phyloP scores from a whole-genome alignment of 2,888 invertebrate genomes.

The Pachymerium ferrugineum region DNA sequence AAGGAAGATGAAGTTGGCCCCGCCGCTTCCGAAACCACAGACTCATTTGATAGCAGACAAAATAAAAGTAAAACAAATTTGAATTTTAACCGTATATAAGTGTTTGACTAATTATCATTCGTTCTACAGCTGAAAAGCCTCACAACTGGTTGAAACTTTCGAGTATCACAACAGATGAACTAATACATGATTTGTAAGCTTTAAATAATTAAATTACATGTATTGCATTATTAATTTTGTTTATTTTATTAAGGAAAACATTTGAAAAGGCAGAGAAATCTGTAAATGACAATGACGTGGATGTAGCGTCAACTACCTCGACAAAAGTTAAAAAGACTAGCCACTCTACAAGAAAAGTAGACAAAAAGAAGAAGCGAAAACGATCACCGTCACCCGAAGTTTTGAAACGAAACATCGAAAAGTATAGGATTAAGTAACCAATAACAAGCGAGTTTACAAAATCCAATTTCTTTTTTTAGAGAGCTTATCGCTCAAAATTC shows the following conservation, averaged over 20 bases:
- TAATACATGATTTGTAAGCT: background rate
- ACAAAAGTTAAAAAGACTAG: background rate
- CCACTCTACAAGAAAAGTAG: too few relatives aligned
- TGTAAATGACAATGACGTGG: background rate
- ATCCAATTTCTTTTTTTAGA: background rate
- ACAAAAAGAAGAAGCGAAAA: background rate
- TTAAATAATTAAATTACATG: background rate
- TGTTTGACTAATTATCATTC: background rate
- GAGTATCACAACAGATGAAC: background rate
- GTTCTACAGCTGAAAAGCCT: background rate
- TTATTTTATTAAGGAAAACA: background rate
- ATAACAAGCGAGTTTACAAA: background rate
- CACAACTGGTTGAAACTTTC: background rate
- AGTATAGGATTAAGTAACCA: background rate
- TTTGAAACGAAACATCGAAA: slow-evolving; percentile 10
- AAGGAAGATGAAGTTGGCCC: too few relatives aligned
- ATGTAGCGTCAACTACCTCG: background rate
- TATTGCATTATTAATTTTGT: background rate
- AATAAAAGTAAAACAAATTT: background rate
- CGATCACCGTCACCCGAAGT: background rate
- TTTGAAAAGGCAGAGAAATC: background rate
- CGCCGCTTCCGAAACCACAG: too few relatives aligned
- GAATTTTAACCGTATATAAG: background rate
- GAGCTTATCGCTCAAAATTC: slow-evolving; percentile 33
- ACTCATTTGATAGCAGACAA: background rate